Conservation (phyloP, 2,888 invertebrate species). For the Synergus umbraculus region DNA sequence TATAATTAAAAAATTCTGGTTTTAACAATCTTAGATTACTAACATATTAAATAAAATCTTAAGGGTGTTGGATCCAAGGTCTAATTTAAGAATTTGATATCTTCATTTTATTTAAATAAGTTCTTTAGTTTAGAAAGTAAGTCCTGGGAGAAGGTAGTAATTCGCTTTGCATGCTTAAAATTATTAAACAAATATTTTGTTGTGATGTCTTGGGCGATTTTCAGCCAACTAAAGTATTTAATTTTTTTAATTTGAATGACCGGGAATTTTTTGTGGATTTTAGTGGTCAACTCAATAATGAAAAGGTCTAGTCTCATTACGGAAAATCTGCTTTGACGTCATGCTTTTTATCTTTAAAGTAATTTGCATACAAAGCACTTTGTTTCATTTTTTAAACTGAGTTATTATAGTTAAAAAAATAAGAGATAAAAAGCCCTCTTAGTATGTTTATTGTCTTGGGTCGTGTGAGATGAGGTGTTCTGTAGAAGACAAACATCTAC, state of each 20-base stretch:
- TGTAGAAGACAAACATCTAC: slow-evolving; percentile 46
- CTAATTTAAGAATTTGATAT: not conserved
- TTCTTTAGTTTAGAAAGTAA: not conserved
- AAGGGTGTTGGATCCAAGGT: not conserved
- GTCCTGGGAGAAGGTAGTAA: not conserved
- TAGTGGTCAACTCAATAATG: not conserved
- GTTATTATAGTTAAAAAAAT: not conserved
- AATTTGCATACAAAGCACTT: slow-evolving; percentile 16
- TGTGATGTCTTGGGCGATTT: not conserved
- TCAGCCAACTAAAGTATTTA: not conserved
- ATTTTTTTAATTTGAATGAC: not conserved
- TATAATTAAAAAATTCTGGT: not conserved
- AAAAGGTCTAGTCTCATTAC: not conserved
- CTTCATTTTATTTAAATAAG: not conserved
- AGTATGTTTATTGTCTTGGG: not conserved
- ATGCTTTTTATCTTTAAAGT: not conserved
- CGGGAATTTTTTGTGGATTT: not conserved
- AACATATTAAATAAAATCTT: not conserved
- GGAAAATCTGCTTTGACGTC: not conserved
- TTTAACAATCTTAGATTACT: not conserved
- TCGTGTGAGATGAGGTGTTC: slow-evolving; percentile 3
- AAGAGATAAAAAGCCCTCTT: not conserved
- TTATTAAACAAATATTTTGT: not conserved
- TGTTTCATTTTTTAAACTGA: not conserved
- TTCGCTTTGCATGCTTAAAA: not conserved